phyloP scores from a whole-genome alignment of 2,113 vertebrate species.

The Gavia stellata region DNA sequence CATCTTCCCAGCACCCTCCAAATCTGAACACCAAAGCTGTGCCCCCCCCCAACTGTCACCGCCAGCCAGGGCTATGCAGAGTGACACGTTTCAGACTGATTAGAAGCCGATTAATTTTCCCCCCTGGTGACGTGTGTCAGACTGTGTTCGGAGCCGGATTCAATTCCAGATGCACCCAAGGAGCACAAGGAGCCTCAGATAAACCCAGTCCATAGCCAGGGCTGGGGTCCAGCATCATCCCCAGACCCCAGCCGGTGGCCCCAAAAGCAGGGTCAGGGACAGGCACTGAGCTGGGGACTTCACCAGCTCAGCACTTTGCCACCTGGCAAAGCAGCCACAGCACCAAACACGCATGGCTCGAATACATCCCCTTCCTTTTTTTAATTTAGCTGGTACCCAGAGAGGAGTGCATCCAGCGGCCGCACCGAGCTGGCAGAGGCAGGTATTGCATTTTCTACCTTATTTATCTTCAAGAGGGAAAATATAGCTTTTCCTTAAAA shows the following conservation, averaged over 20 bases:
- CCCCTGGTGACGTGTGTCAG: not conserved
- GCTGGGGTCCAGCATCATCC: not conserved
- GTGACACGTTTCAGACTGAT: not conserved
- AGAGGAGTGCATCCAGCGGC: not conserved
- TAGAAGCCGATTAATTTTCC: not conserved
- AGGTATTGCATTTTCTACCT: not conserved
- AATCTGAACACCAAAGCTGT: not conserved
- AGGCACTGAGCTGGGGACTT: not conserved
- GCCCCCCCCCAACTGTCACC: accelerated
- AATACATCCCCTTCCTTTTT: not conserved
- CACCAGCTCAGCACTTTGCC: not conserved
- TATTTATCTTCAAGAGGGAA: not conserved
- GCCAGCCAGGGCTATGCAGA: not conserved
- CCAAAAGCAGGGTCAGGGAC: not conserved
- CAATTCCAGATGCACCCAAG: not conserved
- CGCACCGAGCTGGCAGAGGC: not conserved
- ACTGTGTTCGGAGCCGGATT: accelerated
- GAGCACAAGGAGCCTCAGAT: not conserved
- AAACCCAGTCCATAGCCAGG: not conserved
- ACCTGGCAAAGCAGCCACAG: not conserved
- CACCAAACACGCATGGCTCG: accelerated
- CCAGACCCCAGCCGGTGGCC: not conserved
- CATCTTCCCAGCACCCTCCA: not conserved
- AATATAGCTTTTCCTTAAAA: not conserved
- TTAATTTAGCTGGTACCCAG: not conserved